Base-by-base conservation (phyloP, 2,888 invertebrate species). In the Limnephilus auricula region DNA sequence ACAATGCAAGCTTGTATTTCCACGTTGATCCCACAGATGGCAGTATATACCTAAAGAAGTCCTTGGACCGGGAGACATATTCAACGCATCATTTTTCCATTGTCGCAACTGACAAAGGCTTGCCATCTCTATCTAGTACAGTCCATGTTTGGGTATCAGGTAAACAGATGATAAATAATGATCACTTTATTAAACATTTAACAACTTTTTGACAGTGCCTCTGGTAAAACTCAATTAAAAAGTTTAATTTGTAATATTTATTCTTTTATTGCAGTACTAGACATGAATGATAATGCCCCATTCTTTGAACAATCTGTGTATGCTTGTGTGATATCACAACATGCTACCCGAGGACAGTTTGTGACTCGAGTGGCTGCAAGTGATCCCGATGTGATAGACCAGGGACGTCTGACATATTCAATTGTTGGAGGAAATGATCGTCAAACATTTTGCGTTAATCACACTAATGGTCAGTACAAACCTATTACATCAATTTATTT, bases 211-310 rank as follows among this genome's bases (percentile, higher is more conserved):
- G 30, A 32, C 34, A 10, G n/a, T 92, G 91, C 93, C 93, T 91
- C 90, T 3, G 18, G 18, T 50, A 15, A 4, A 50, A 18, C 50
- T 50, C 18, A 5, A 50, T 50, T 18, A 50, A 50, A 50, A 18
- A 5, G 50, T 18, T 18, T 65, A 18, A 65, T 65, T 65, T 25
- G 6, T 65, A 65, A 65, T 25, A 18, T 65, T 18, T 18, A 50
- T 15, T 65, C 5, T 65, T 65, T 65, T 25, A 65, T 94, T 94
- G 10, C 94, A 96, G 98, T 98, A 30, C 95, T 97, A 92, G 98
- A 98, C 94, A 96, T 98, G 95, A 98, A 98, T 94, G 98, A 98
- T 94, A 98, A 98, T 94, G 96, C 97, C 6, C 98, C 98, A 2
- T 96, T 96, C 94, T 97, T 98, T 94, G 97, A 98, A 93, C 97